Conservation (phyloP, 2,797 vertebrate genomes). For the Amazona finschi region DNA sequence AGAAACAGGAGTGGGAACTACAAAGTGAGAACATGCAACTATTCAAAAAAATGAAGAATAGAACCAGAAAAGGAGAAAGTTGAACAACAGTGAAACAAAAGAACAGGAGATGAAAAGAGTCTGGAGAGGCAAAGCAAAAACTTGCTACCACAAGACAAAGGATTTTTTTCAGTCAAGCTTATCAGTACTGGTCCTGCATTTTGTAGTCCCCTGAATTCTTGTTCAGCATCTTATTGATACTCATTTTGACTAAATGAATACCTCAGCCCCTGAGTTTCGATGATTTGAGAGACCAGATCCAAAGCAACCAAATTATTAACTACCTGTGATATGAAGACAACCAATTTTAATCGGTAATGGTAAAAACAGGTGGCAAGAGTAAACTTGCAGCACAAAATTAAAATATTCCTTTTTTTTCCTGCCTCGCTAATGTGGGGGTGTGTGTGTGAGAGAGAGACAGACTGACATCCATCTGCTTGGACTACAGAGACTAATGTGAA, state of each 20-base stretch:
- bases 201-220: background rate
- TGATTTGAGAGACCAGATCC: background rate
- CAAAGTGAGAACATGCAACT: background rate
- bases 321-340: background rate
- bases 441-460: background rate
- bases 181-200: background rate
- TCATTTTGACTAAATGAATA: background rate
- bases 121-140: background rate
- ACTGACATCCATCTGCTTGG: constrained; percentile 55
- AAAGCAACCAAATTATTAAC: background rate
- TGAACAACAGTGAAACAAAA: background rate
- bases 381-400: constrained; percentile 20
- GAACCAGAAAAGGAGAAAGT: background rate
- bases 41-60: background rate
- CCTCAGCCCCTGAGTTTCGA: background rate
- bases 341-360: background rate
- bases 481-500: constrained; percentile 20
- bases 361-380: constrained; percentile 39
- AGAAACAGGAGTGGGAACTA: background rate
- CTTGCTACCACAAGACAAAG: background rate
- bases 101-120: background rate
- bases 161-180: background rate
- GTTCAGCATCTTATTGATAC: background rate
- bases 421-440: background rate
- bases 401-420: background rate